Base-by-base conservation (phyloP, 2,113 vertebrate genomes). In the Sinocyclocheilus grahami region DNA sequence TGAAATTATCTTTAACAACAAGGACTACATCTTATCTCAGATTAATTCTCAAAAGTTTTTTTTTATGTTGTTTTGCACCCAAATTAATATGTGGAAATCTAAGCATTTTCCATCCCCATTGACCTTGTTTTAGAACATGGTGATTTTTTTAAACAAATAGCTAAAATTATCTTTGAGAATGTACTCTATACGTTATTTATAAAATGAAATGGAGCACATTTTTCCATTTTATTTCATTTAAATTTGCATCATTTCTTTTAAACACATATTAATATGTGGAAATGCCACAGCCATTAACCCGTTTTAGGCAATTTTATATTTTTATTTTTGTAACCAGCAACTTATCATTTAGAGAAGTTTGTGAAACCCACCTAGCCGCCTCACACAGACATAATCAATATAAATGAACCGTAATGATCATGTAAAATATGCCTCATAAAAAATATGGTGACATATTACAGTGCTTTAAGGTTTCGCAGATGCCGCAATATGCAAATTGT, bases 301-400 rank as follows among this genome's bases (percentile, higher is more conserved):
- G 58, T 63, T 79, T 62, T n/a, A 27, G 20, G 33, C 8, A 5
- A 7, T 48, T 46, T 11, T 46, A 11, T 46, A 11, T 1, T 18
- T 37, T 1, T n/a, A 12, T 30, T 85, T 78, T 74, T 74, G 48
- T 78, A 65, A 53, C 78, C 42, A 51, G n/a, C 5, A 77, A 77
- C 76, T 75, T 62, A 67, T 30, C 33, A 37, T 75, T 55, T 42
- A 63, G 2, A 46, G 1, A 46, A 16, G 27, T 77, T 60, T 71
- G 16, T 65, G 37, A n/a, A 72, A 58, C 46, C 46, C 48, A 51
- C 48, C 37, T 37, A 37, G 37, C 37, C 37, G 37, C 37, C 48
- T 51, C 18, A 13, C 7, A 5, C 7, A 46, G 80, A 33, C 5
- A 82, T 82, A 33, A 82, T 82, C 24, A 51, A 53, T 33, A 69